Evolutionary conservation across 1,140 invertebrate species (phyloP), one percentile per base, ranked within the genome.

Genomic region (Helicorthomorpha holstii): DNA sequence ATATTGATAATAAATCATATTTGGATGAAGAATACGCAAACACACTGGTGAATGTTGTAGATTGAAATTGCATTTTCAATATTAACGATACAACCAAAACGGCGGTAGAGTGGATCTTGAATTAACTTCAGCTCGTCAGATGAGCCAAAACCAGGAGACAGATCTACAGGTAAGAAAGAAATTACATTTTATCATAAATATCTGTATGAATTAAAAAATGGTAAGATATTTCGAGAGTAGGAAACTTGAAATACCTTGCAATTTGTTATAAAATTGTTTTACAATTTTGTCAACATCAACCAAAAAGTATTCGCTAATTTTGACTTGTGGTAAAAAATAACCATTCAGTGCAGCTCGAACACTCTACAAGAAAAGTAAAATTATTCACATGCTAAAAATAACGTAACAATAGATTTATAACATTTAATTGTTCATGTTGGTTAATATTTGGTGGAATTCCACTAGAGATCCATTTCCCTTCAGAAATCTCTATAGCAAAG

Each of bases 261-360:
- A n/a, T n/a, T n/a, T n/a, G n/a, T n/a, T n/a, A n/a, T n/a, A n/a
- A n/a, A n/a, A n/a, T n/a, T n/a, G n/a, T 23, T 73, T 69, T 29
- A 87, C 69, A 22, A 80, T 69, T 47, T 76, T 74, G 21, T 83
- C 77, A 1, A 82, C 71, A 67, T 93, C 75, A 29, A 87, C 72
- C 58, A 78, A 75, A 66, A 77, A 94, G 58, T 95, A 76, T 70
- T 98, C 89, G 51, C 87, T 73, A 52, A 98, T 74, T 60, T 83
- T 85, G 34, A 82, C 66, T 58, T 78, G 69, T 24, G 86, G 83
- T 52, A 95, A 68, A 55, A 86, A 77, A 57, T 79, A 66, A 12
- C 74, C 72, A 48, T 76, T 70, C 44, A 94, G 63, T 46, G 80
- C 73, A 63, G 82, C 74, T 50, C 78, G 74, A 54, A 91, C 77